Base-by-base conservation (phyloP, 2,113 vertebrate genomes). In the Neofelis nebulosa region DNA sequence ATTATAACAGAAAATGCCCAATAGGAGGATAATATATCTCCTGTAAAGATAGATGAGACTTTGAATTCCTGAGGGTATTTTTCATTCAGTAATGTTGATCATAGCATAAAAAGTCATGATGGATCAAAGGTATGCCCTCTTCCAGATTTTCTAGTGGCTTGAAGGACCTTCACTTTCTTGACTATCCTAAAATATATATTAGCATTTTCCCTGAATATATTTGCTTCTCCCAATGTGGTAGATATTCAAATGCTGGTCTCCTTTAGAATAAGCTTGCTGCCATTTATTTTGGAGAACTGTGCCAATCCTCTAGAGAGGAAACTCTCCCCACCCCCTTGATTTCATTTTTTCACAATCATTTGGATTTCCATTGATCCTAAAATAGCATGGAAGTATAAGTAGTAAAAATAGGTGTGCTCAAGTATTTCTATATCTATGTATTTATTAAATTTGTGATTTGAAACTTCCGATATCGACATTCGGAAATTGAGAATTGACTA, bases 381-480 rank as follows among this genome's bases (percentile, higher is more conserved):
- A 96, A 87, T 68, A 92, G 69, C 10, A 57, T 36, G 38, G 74
- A 79, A 45, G 11, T 61, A 66, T 82, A 89, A 95, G 29, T 52
- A 73, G 16, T 63, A 68, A 96, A 95, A 85, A 52, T 57, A 36
- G 6, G 65, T 16, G 1, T 65, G 21, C 11, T 89, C 21, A 73
- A 85, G 21, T 21, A 87, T 84, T 94, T 81, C 57, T 83, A 3
- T 36, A 76, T 74, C 8, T 66, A n/a, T 25, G 31, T 50, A 10
- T 52, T 82, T 55, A 10, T 45, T 82, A 41, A 90, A 81, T 69
- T 91, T 92, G 83, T n/a, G 57, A 96, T 88, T 82, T 50, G 65
- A 96, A 96, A 89, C 38, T 96, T 95, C 88, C 91, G 63, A 45
- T 95, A 95, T 61, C 16, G 45, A 91, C 12, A 15, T 45, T 50